A percentile compares a stretch with the other conserved stretches of the same genome.
Conservation (phyloP, 2,888 invertebrate species). For the Keiferia lycopersicella region DNA sequence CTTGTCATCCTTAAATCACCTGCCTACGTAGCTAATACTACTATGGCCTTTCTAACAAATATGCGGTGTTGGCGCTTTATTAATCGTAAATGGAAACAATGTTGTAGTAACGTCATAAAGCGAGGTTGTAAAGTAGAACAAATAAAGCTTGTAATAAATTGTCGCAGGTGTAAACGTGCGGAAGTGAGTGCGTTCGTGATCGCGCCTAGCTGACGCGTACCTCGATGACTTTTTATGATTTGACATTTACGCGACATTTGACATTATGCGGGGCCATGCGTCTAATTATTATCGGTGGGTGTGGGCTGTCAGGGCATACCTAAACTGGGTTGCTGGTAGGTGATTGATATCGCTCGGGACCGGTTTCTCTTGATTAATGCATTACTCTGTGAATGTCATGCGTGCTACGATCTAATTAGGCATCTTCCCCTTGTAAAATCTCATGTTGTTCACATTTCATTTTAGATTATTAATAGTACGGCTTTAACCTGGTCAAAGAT, state of each 20-base stretch:
- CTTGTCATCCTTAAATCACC: constrained; percentile 19
- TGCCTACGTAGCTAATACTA: constrained; percentile 16
- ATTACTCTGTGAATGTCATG: constrained; percentile 60
- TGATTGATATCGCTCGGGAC: constrained; percentile 58
- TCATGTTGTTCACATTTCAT: constrained; percentile 20
- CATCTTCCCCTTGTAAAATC: constrained; percentile 52
- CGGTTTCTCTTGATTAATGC: constrained; percentile 63
- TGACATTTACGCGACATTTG: constrained; percentile 78
- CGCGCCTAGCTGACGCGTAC: constrained; percentile 22
- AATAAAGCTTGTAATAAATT: constrained; percentile 20
- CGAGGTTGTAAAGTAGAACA: constrained; percentile 11
- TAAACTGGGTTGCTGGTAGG: constrained; percentile 50
- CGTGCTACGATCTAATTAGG: constrained; percentile 61
- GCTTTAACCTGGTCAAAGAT: constrained; percentile 7
- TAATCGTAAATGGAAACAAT: constrained; percentile 16
- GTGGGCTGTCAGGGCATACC: constrained; percentile 68
- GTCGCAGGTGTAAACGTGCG: constrained; percentile 35
- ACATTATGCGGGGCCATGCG: constrained; percentile 67
- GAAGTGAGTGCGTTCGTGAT: constrained; percentile 35
- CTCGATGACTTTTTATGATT: constrained; percentile 57
- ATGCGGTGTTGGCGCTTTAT: background rate
- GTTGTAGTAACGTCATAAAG: constrained; percentile 13
- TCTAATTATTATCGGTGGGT: constrained; percentile 75
- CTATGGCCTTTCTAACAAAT: constrained; percentile 11
- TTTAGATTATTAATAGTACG: constrained; percentile 9